phyloP scores from a whole-genome alignment of 2,888 invertebrate genomes.

The Drosophila pseudotakahashii region DNA sequence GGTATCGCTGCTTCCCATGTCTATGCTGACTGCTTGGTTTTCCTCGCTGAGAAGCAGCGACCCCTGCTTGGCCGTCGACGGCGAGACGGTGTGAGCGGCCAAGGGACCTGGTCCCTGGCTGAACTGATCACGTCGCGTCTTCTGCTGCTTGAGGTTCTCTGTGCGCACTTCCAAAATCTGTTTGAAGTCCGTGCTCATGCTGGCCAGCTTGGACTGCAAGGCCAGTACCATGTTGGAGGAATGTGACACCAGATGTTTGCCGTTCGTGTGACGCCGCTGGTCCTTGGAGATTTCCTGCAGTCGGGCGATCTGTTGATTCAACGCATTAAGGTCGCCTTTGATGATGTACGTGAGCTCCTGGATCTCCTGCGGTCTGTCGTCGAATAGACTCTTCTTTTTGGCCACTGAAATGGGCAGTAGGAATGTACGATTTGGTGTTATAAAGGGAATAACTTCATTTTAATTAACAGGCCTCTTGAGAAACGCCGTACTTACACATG shows the following conservation, averaged over 20 bases:
- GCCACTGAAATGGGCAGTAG: slow-evolving; percentile 88
- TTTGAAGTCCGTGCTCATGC: slow-evolving; percentile 99
- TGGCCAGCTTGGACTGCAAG: slow-evolving; percentile 96
- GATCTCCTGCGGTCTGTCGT: slow-evolving; percentile 97
- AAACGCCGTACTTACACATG: slow-evolving; percentile 89
- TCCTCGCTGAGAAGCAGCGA: slow-evolving; percentile 85
- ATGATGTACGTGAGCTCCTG: slow-evolving; percentile 99
- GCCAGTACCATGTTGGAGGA: slow-evolving; percentile 96
- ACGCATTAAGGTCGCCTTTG: slow-evolving; percentile 96
- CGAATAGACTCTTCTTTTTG: slow-evolving; percentile 98
- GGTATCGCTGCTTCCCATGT: slow-evolving; percentile 88
- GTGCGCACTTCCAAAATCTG: slow-evolving; percentile 98
- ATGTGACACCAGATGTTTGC: slow-evolving; percentile 94
- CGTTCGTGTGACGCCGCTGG: slow-evolving; percentile 87
- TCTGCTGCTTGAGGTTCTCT: slow-evolving; percentile 98
- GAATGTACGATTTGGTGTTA: no score
- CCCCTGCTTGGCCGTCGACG: slow-evolving; percentile 86
- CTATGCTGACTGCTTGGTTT: slow-evolving; percentile 92
- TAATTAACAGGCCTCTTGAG: neutral
- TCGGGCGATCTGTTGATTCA: slow-evolving; percentile 98
- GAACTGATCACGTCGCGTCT: slow-evolving; percentile 94
- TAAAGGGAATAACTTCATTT: no score
- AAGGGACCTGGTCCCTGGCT: slow-evolving; percentile 86
- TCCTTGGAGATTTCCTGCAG: slow-evolving; percentile 92
- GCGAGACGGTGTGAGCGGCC: slow-evolving; percentile 86